Evolutionary conservation across 2,888 invertebrate genomes (phyloP).

Genomic region (Agonopterix heracliana): DNA sequence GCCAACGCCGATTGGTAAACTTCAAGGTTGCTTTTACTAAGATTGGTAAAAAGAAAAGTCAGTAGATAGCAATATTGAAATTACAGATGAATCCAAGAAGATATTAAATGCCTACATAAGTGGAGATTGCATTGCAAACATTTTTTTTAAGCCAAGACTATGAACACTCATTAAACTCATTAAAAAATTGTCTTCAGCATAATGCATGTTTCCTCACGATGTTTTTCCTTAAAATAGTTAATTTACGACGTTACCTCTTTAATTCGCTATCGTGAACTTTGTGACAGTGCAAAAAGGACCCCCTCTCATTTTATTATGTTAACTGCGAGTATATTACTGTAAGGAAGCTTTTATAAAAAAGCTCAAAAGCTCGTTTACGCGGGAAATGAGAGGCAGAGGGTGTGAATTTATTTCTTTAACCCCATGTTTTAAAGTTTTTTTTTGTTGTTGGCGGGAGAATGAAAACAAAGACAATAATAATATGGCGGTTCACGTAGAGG

Average conservation of each 20-base stretch:
- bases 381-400: conserved; percentile 1
- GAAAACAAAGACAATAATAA: too few relatives aligned
- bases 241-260: background rate
- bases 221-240: background rate
- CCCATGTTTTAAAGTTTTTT: background rate
- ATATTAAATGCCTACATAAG: too few relatives aligned
- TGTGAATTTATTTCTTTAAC: conserved; percentile 6
- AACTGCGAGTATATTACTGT: conserved; percentile 6
- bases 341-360: conserved; percentile 4
- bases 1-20: too few relatives aligned
- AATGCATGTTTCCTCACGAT: background rate
- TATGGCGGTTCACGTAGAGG: too few relatives aligned
- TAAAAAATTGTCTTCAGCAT: too few relatives aligned
- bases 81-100: too few relatives aligned
- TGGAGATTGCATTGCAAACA: too few relatives aligned
- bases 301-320: conserved; percentile 9
- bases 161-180: too few relatives aligned
- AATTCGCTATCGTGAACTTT: background rate
- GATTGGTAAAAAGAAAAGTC: too few relatives aligned
- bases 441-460: background rate
- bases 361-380: conserved; percentile 3
- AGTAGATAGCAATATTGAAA: too few relatives aligned
- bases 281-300: conserved; percentile 7
- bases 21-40: too few relatives aligned
- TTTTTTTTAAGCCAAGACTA: too few relatives aligned